Conservation (phyloP, 2,888 invertebrate species). For the Chrysomela aeneicollis region DNA sequence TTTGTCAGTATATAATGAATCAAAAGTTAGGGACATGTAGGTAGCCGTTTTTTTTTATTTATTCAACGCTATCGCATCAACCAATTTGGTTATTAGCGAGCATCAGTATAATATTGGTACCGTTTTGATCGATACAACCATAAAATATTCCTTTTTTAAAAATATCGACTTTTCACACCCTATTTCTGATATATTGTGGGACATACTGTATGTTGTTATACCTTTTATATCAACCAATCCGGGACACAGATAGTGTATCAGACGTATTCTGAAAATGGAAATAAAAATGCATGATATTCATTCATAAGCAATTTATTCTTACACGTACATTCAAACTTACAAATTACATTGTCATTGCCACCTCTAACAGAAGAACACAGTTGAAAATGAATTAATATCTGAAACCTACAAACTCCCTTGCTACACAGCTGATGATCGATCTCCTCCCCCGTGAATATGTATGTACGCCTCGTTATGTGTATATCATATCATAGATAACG, state of each 20-base stretch:
- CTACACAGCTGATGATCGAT: slow-evolving; percentile 17
- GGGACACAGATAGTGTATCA: not conserved
- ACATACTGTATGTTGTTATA: no score
- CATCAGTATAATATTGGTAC: no score
- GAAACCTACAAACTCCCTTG: slow-evolving; percentile 54
- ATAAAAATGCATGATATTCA: slow-evolving; percentile 32
- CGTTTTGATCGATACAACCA: no score
- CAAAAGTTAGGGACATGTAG: no score
- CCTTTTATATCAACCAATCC: no score
- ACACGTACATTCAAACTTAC: slow-evolving; percentile 61
- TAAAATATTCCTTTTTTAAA: no score
- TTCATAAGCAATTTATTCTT: slow-evolving; percentile 61
- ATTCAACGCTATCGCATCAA: no score
- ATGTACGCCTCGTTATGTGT: slow-evolving; percentile 50
- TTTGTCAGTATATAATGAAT: no score
- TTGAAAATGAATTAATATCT: slow-evolving; percentile 43
- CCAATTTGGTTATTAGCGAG: no score
- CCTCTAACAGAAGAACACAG: slow-evolving; percentile 46
- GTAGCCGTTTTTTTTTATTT: no score
- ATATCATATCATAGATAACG: slow-evolving; percentile 51
- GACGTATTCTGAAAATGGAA: not conserved
- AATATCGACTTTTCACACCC: no score
- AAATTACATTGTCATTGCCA: slow-evolving; percentile 54
- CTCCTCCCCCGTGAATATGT: slow-evolving; percentile 45
- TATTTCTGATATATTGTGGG: no score